Base-by-base conservation (phyloP, 2,113 vertebrate genomes). In the Lycaon pictus region DNA sequence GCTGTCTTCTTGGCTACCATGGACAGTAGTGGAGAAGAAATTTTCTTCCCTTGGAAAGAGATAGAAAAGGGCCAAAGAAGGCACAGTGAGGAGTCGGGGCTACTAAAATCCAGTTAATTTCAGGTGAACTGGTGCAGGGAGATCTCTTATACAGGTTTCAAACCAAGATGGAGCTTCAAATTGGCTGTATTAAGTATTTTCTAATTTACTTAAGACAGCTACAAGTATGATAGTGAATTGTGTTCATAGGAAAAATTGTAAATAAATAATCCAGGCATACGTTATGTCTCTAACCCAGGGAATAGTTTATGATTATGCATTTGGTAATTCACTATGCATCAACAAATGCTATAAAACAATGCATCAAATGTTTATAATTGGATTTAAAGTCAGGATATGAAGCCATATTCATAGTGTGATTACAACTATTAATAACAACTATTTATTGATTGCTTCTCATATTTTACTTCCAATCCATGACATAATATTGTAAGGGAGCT, bases 261-360 rank as follows among this genome's bases (percentile, higher is more conserved):
- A 92, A 76, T 81, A 95, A 94, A 76, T 81, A 95, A 94, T 5
- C 51, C 53, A 92, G 58, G 37, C 22, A 89, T 7, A 37, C 19
- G 62, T 89, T 95, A 74, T 83, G 43, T 83, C 86, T 74, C 43
- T 43, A 89, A 55, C 27, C 25, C 56, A 72, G n/a, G 51, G 35
- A 85, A 92, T 32, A 60, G 48, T 84, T 84, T 84, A 16, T 22
- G 82, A 74, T 77, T 85, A 72, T 53, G 6, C 12, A 35, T 60
- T 58, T 20, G 35, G 15, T 62, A 85, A 89, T 51, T 89, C 53
- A 63, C 60, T 72, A 71, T 32, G 29, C 43, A 82, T 63, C 72
- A 94, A n/a, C 53, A 25, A 90, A 74, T 43, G 25, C n/a, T 82
- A 37, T 86, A 77, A 92, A 60, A 96, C 60, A 69, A 91, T 63